These are phyloP conservation scores for Oreotrochilus melanogaster DNA, from an alignment of 2,113 vertebrate genomes.

Conservation along the genomic window DNA sequence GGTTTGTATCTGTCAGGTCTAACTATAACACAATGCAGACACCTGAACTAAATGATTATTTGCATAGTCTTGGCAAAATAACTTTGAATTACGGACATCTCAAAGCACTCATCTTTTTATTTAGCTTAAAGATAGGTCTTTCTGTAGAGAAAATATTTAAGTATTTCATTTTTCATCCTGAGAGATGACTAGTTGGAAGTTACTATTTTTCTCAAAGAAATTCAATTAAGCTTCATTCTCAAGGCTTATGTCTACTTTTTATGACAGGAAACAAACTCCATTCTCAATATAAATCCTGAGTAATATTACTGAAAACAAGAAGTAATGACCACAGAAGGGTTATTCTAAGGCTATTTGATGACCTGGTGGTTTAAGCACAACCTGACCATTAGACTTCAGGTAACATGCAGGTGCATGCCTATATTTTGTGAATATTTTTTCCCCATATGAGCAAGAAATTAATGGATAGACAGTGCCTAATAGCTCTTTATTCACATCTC, in stretches of 20 bases:
- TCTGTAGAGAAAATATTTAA: not conserved
- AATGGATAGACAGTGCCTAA: not conserved
- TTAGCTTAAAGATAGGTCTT: not conserved
- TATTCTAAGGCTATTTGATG: not conserved
- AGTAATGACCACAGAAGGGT: not conserved
- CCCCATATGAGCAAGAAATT: not conserved
- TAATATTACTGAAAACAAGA: not conserved
- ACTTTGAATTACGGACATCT: not conserved
- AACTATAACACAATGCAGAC: not conserved
- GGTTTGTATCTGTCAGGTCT: not conserved
- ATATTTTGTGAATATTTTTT: not conserved
- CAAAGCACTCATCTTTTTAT: not conserved
- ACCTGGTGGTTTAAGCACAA: not conserved
- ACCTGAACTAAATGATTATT: not conserved
- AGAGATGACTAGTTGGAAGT: not conserved
- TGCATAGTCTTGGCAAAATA: not conserved
- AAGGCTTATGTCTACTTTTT: not conserved
- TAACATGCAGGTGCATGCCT: not conserved
- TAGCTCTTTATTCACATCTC: not conserved
- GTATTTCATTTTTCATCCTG: not conserved
- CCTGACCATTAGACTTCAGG: not conserved
- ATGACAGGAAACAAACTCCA: not conserved
- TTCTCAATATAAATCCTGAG: not conserved
- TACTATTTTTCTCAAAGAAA: not conserved
- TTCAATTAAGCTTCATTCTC: not conserved